These are phyloP conservation scores for Arizona elegans DNA, from an alignment of 2,113 vertebrate genomes.

Conservation along the genomic window DNA sequence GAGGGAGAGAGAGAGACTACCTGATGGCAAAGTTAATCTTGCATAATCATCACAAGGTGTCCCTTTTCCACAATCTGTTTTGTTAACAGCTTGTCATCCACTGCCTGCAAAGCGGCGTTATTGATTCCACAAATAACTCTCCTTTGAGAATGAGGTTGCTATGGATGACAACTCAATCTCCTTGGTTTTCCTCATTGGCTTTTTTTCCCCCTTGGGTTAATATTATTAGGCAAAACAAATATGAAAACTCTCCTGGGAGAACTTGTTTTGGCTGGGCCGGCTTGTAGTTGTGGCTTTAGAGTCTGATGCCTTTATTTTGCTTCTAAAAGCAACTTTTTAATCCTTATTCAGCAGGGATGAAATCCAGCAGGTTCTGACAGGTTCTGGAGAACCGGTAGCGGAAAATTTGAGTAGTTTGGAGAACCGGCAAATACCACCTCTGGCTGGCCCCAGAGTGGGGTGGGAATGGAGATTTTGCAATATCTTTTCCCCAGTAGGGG, in stretches of 20 bases:
- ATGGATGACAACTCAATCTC: neutral
- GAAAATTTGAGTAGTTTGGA: too few species aligned
- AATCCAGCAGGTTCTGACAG: too few species aligned
- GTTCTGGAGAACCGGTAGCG: too few species aligned
- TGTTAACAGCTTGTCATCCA: conserved; percentile 22
- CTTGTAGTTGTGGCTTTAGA: too few species aligned
- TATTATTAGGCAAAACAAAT: neutral
- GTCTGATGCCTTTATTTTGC: neutral
- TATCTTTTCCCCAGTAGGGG: too few species aligned
- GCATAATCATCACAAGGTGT: neutral
- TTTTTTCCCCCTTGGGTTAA: too few species aligned
- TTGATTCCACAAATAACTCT: conserved; percentile 5
- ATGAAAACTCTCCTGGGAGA: neutral
- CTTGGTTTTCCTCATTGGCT: neutral
- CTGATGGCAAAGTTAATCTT: conserved; percentile 2
- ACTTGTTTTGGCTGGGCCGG: neutral
- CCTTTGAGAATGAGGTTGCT: neutral
- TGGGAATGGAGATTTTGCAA: too few species aligned
- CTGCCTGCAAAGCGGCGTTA: conserved; percentile 1
- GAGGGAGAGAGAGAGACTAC: neutral
- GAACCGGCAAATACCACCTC: too few species aligned
- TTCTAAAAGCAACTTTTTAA: neutral
- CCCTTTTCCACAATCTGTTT: neutral
- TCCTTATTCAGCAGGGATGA: neutral
- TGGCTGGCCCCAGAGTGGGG: too few species aligned